These are phyloP conservation scores for Callipepla squamata DNA, from an alignment of 2,113 vertebrate genomes.

Conservation along the genomic window DNA sequence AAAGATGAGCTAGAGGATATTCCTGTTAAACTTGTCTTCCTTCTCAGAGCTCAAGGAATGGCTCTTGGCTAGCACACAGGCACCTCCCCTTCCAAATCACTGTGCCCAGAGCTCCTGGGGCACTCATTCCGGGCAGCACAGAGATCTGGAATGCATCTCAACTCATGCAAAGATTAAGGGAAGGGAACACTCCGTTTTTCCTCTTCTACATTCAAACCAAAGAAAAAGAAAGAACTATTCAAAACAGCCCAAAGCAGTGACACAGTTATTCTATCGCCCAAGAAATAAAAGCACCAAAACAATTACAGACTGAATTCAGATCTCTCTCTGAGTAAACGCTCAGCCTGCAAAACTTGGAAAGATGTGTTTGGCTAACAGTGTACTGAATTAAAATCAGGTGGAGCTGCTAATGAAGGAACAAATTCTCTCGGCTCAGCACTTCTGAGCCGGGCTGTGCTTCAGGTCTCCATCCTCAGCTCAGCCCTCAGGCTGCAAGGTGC, in stretches of 20 bases:
- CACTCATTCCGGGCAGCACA: neutral
- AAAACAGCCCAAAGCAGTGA: neutral
- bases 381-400: neutral
- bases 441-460: neutral
- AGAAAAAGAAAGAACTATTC: neutral
- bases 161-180: neutral
- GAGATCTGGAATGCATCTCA: neutral
- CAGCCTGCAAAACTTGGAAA: neutral
- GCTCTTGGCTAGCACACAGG: neutral
- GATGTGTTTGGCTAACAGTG: neutral
- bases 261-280: neutral
- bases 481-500: neutral
- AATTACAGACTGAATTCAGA: neutral
- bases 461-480: neutral
- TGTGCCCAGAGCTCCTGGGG: neutral
- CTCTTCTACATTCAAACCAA: conserved; percentile 1
- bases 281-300: conserved; percentile 30
- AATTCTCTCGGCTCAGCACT: neutral
- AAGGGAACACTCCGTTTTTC: conserved; percentile 22
- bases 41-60: neutral
- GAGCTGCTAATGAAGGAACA: neutral
- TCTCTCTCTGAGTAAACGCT: neutral
- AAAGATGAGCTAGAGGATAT: neutral
- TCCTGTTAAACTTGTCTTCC: neutral
- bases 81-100: neutral